Percentiles rank a stretch among this genome's conserved stretches.
Evolutionary conservation across 2,113 vertebrate species (phyloP).

Genomic region (Nyctibius bracteatus): DNA sequence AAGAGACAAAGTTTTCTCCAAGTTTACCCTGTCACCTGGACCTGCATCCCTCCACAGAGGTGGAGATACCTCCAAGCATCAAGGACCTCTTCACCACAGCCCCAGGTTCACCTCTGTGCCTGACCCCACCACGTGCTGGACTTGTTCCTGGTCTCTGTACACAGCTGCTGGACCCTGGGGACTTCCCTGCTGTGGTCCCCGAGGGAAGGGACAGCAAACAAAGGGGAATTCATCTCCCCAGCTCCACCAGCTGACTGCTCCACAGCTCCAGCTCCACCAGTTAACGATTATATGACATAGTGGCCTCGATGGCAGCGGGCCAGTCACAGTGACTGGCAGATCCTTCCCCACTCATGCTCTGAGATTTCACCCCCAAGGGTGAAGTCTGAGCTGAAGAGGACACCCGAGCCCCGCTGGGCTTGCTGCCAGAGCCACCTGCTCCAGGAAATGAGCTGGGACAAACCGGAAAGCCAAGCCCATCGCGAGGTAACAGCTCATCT

Average conservation of each 20-base stretch:
- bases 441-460: not conserved
- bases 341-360: not conserved
- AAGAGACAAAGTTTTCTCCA: not conserved
- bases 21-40: not conserved
- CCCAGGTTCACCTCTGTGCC: not conserved
- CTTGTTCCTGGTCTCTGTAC: fast-evolving
- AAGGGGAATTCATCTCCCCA: not conserved
- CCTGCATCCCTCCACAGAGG: not conserved
- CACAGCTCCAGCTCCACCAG: not conserved
- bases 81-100: not conserved
- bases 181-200: not conserved
- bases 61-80: not conserved
- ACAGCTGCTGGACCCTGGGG: not conserved
- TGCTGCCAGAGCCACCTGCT: not conserved
- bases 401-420: not conserved
- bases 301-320: not conserved
- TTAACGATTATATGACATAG: not conserved
- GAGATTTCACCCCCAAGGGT: not conserved
- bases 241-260: not conserved
- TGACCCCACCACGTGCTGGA: not conserved
- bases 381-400: not conserved
- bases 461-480: not conserved
- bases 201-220: not conserved
- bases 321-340: constrained; percentile 1
- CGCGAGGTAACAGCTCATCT: not conserved